Base-by-base conservation (phyloP, 2,888 invertebrate genomes). In the Drosophila nr. fundita region DNA sequence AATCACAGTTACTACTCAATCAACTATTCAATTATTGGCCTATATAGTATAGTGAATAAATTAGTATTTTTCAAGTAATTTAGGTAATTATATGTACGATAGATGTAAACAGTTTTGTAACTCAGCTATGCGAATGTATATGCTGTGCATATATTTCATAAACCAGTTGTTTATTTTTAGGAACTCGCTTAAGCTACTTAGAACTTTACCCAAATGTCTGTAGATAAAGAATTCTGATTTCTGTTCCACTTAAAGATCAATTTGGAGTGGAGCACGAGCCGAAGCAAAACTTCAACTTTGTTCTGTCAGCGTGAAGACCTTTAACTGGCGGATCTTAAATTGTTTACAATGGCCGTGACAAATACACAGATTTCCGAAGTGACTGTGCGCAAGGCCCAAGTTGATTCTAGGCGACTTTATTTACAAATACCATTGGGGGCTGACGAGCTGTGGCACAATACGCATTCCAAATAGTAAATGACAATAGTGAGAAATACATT, bases 311-410 rank as follows among this genome's bases (percentile, higher is more conserved):
- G 34, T 6, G 48, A 64, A 64, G 65, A 79, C 73, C 81, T 81
- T 81, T 78, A 72, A 61, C 66, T 59, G 71, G 67, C 66, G 36
- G 68, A 71, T 69, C 76, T 88, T 75, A 73, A 85, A 79, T 73
- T 85, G 78, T 76, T 82, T 74, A 78, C 86, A 82, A 81, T 85
- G 78, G 74, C 84, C 86, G 50, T 80, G 83, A 77, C 63, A 76
- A 76, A 62, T 61, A 32, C 10, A 27, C 27, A 52, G 54, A 64
- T 36, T 52, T 50, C 72, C 76, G 68, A 87, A 70, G 79, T 80
- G 77, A 36, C 68, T 4, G 24, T 24, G 68, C 57, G 69, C 79
- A 76, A 80, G 60, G 58, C 63, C 64, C 68, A 42, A 55, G 60
- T 55, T 52, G 61, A 80, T 86, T 88, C 80, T 83, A 73, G 59